Conservation (phyloP, 2,113 vertebrate species). For the Struthidea cinerea region DNA sequence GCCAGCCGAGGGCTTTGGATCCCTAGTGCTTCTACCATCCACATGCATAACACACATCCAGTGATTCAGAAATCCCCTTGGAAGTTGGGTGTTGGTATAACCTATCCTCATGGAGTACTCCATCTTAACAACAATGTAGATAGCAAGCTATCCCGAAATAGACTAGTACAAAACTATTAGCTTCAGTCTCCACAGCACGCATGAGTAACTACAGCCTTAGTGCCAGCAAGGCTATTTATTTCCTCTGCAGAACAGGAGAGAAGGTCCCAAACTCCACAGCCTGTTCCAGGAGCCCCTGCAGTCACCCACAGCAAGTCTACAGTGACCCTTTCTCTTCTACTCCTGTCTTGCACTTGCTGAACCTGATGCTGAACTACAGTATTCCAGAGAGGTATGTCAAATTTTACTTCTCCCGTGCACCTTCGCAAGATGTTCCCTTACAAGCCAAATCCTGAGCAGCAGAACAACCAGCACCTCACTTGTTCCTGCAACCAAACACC, state of each 20-base stretch:
- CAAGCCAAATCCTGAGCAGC: neutral
- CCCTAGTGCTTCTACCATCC: neutral
- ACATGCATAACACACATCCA: neutral
- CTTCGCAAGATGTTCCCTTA: neutral
- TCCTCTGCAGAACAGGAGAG: neutral
- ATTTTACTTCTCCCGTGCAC: neutral
- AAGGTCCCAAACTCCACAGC: neutral
- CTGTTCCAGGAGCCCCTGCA: fast-evolving
- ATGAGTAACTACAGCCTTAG: neutral
- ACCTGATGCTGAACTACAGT: fast-evolving
- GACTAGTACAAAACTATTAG: neutral
- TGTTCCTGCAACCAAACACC: neutral
- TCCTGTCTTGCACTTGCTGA: neutral
- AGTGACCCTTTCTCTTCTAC: neutral
- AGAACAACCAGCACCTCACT: neutral
- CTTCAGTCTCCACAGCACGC: neutral
- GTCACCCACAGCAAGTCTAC: neutral
- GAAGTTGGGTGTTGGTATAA: neutral
- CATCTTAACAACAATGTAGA: neutral
- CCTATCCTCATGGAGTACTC: neutral
- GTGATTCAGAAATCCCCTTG: neutral
- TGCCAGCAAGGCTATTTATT: neutral
- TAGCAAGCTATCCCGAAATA: neutral
- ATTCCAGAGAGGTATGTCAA: neutral
- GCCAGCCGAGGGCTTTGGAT: neutral